Conservation (phyloP, 2,888 invertebrate genomes). For the Lacanobia wlatinum region DNA sequence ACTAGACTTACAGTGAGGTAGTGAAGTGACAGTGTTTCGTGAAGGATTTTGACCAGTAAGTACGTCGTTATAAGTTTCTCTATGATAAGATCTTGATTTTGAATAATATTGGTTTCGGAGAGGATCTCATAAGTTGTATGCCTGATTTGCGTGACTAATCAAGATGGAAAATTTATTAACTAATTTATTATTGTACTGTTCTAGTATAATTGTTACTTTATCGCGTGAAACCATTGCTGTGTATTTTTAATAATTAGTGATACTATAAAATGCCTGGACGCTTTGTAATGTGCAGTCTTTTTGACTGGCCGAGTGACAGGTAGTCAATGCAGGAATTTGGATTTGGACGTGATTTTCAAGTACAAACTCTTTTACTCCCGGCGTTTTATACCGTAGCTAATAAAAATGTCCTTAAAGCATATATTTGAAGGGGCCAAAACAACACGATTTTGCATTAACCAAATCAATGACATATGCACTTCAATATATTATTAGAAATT, state of each 20-base stretch:
- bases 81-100: conserved; percentile 52
- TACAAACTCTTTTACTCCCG: conserved; percentile 48
- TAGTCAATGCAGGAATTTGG: conserved; percentile 39
- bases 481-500: conserved; percentile 39
- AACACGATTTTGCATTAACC: conserved; percentile 35
- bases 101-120: conserved; percentile 46
- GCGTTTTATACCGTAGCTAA: conserved; percentile 44
- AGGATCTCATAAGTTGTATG: conserved; percentile 63
- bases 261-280: conserved; percentile 41
- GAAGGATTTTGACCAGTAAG: conserved; percentile 65
- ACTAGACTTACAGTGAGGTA: conserved; percentile 71
- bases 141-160: conserved; percentile 45
- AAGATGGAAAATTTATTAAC: conserved; percentile 32
- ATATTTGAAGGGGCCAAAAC: conserved; percentile 64
- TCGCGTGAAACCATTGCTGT: conserved; percentile 39
- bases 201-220: conserved; percentile 53
- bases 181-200: conserved; percentile 58
- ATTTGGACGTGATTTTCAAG: conserved; percentile 53
- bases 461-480: conserved; percentile 51
- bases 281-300: conserved; percentile 38
- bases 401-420: conserved; percentile 28
- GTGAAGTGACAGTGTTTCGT: conserved; percentile 61
- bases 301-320: conserved; percentile 24
- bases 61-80: conserved; percentile 42
- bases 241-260: conserved; percentile 26